Evolutionary conservation across 2,888 invertebrate species (phyloP).

Genomic region (Apocheima hispidaria): DNA sequence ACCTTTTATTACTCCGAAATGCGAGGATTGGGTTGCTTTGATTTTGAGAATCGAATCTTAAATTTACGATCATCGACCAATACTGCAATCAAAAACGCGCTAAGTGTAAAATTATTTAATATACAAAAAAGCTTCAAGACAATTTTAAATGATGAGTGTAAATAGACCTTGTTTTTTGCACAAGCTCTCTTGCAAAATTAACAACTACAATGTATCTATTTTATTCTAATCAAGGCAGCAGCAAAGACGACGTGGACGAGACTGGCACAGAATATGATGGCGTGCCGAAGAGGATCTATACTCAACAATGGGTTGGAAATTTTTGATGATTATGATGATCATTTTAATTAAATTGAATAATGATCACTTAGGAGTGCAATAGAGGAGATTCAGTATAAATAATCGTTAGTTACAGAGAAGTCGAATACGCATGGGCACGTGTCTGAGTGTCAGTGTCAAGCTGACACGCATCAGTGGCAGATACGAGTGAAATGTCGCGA

Average conservation of each 20-base stretch:
- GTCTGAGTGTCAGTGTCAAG: conserved; percentile 56
- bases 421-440: conserved; percentile 46
- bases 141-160: too few species aligned
- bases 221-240: too few species aligned
- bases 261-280: too few species aligned
- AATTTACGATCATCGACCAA: conserved; percentile 16
- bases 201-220: too few species aligned
- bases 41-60: conserved; percentile 24
- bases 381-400: conserved; percentile 8
- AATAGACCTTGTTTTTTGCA: not conserved
- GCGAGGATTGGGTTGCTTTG: conserved; percentile 33
- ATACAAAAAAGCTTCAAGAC: too few species aligned
- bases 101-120: not conserved
- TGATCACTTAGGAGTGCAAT: conserved; percentile 14
- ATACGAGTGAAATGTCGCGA: conserved; percentile 61
- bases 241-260: too few species aligned
- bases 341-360: conserved; percentile 4
- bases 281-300: too few species aligned
- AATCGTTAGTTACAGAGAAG: conserved; percentile 49
- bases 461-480: conserved; percentile 60
- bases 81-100: conserved; percentile 18
- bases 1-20: conserved; percentile 39
- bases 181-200: not conserved
- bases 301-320: too few species aligned
- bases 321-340: too few species aligned